A percentile compares a stretch with the other conserved stretches of the same genome.
Conservation (phyloP, 2,113 vertebrate species). For the Cairina moschata region DNA sequence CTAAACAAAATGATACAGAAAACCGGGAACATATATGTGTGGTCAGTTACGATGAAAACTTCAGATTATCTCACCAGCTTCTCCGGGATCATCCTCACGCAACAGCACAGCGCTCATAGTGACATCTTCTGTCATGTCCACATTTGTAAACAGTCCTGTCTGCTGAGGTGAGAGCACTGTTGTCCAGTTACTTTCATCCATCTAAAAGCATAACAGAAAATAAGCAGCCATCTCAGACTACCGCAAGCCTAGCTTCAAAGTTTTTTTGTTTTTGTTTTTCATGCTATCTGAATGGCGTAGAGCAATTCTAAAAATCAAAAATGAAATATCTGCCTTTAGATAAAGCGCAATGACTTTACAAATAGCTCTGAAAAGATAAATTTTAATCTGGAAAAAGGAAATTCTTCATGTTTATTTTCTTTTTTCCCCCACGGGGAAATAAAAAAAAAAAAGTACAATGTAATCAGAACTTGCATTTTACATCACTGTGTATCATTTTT, state of each 20-base stretch:
- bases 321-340: neutral
- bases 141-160: conserved; percentile 69
- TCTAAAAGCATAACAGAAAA: conserved; percentile 41
- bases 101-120: conserved; percentile 88
- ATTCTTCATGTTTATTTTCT: neutral
- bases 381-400: neutral
- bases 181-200: conserved; percentile 91
- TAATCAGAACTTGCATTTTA: neutral
- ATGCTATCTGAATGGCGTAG: neutral
- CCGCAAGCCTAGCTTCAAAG: neutral
- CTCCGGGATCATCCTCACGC: conserved; percentile 94
- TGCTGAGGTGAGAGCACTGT: conserved; percentile 79
- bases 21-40: no score
- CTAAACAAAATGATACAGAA: neutral
- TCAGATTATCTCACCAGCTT: conserved; percentile 81
- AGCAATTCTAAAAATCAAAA: neutral
- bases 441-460: neutral
- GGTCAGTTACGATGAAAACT: neutral
- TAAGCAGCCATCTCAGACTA: neutral
- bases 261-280: neutral
- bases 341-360: neutral
- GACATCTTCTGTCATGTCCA: conserved; percentile 87
- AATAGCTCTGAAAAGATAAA: neutral
- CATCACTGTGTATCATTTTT: neutral
- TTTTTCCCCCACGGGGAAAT: neutral